Evolutionary conservation across 1,140 invertebrate genomes (phyloP).

Genomic region (Marisa cornuarietis): DNA sequence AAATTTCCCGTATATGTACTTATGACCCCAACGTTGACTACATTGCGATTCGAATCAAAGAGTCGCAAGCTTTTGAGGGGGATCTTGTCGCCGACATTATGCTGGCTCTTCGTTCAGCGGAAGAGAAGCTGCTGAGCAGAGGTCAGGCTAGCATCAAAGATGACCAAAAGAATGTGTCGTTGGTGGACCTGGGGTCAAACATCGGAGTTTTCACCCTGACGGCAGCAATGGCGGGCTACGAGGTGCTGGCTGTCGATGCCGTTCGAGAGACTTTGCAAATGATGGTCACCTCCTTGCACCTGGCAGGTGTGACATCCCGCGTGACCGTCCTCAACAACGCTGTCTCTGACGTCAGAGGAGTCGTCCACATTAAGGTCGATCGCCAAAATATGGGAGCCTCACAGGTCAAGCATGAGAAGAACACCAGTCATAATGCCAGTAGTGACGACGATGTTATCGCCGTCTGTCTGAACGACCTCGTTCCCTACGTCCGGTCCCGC

Average conservation of each 20-base stretch:
- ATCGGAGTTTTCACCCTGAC: neutral
- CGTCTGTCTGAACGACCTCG: neutral
- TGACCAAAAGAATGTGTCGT: neutral
- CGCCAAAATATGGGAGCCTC: neutral
- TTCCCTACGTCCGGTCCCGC: neutral
- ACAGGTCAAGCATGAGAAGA: neutral
- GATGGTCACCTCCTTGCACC: neutral
- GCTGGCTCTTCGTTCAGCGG: too few relatives aligned
- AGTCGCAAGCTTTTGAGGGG: too few relatives aligned
- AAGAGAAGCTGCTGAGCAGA: too few relatives aligned
- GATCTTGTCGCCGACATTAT: too few relatives aligned
- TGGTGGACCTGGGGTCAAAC: conserved; percentile 1
- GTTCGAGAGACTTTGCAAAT: neutral
- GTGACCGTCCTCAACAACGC: conserved; percentile 5
- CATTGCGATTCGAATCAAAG: too few relatives aligned
- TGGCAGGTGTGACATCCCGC: neutral
- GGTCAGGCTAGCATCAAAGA: too few relatives aligned
- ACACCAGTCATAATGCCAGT: neutral
- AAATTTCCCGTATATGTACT: too few relatives aligned
- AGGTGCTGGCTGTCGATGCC: conserved; percentile 5
- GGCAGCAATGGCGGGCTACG: neutral
- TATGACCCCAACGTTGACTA: too few relatives aligned
- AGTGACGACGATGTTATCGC: neutral
- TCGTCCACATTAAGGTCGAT: neutral
- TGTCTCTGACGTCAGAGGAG: neutral